Evolutionary conservation across 2,797 vertebrate species (phyloP).

Genomic region (Acropternis orthonyx): DNA sequence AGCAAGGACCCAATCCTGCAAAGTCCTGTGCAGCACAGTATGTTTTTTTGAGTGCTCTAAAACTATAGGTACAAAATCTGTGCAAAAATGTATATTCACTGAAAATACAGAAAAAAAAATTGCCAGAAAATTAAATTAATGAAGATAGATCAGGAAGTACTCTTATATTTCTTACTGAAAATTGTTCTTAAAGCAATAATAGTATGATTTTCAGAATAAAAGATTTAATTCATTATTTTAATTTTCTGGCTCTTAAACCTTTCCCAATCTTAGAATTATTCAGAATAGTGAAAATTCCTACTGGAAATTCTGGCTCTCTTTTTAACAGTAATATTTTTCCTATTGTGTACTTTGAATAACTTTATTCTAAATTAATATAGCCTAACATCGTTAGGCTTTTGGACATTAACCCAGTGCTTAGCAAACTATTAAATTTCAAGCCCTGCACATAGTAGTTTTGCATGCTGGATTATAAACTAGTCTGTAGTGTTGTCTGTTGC

Average conservation of each 20-base stretch:
- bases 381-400: conserved; percentile 70
- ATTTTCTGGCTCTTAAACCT: conserved; percentile 31
- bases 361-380: conserved; percentile 71
- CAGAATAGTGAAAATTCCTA: conserved; percentile 50
- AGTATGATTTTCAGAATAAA: background rate
- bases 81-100: background rate
- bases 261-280: background rate
- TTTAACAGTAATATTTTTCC: conserved; percentile 66
- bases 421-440: conserved; percentile 89
- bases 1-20: background rate
- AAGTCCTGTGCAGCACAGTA: background rate
- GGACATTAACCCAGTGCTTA: conserved; percentile 69
- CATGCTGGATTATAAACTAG: conserved; percentile 88
- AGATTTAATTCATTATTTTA: background rate
- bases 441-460: conserved; percentile 88
- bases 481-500: conserved; percentile 87
- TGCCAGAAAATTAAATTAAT: background rate
- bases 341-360: conserved; percentile 67
- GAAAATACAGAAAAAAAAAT: background rate
- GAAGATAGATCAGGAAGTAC: background rate
- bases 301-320: conserved; percentile 76
- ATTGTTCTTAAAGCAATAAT: background rate
- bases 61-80: background rate
- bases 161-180: background rate
- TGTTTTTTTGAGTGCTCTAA: background rate